These are phyloP conservation scores for Todus mexicanus DNA, from an alignment of 2,797 vertebrate genomes.

Conservation along the genomic window DNA sequence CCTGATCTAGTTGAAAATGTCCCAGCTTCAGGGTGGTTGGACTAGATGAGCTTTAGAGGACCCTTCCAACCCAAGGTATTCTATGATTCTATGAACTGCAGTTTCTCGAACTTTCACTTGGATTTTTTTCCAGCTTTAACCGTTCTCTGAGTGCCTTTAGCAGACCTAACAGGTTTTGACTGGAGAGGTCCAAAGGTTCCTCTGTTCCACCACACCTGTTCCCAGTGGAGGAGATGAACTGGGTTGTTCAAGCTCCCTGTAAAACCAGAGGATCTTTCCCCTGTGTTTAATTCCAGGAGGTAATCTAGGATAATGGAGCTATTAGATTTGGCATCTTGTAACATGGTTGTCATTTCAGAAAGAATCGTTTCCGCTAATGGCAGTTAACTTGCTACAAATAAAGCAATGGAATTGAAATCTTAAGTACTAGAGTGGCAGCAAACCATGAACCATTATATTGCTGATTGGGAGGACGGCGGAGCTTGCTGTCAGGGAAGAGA, in stretches of 20 bases:
- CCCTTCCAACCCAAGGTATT: too few species aligned
- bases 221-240: background rate
- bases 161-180: background rate
- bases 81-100: background rate
- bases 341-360: constrained; percentile 53
- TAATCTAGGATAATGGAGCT: constrained; percentile 54
- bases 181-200: background rate
- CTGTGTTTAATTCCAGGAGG: constrained; percentile 45
- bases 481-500: constrained; percentile 15
- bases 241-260: background rate
- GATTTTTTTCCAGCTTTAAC: background rate
- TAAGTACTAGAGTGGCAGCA: background rate
- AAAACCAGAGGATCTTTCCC: background rate
- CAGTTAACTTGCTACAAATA: constrained; percentile 37
- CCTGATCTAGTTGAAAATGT: too few species aligned
- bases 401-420: constrained; percentile 34
- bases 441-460: constrained; percentile 6
- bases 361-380: constrained; percentile 61
- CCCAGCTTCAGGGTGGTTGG: too few species aligned
- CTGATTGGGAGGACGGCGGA: background rate
- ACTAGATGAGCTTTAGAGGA: too few species aligned
- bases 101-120: background rate
- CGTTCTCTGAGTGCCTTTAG: background rate
- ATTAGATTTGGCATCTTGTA: constrained; percentile 63
- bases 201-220: background rate